Conservation (phyloP, 35 echinoderm and acorn worm genomes). For the Holothuria glaberrima region DNA sequence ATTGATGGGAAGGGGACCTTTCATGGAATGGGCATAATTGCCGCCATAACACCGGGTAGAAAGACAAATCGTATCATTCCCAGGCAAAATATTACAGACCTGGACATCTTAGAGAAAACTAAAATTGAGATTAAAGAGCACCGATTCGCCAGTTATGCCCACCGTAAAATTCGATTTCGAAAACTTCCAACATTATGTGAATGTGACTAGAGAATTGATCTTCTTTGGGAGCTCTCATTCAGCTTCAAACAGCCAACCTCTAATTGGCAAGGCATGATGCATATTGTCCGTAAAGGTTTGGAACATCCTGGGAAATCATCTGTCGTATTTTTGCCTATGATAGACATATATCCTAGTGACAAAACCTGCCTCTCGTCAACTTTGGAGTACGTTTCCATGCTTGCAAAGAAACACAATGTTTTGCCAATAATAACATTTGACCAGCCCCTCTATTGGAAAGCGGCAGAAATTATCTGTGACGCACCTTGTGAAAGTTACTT, state of each 20-base stretch:
- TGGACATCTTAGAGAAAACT: slow-evolving; percentile 48
- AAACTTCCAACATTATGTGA: slow-evolving; percentile 35
- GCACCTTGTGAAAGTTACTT: slow-evolving; percentile 48
- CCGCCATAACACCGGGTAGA: slow-evolving; percentile 55
- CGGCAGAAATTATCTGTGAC: slow-evolving; percentile 55
- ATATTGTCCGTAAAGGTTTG: slow-evolving; percentile 39
- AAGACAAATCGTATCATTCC: slow-evolving; percentile 38
- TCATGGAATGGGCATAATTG: slow-evolving; percentile 79
- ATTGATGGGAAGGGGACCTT: slow-evolving; percentile 81
- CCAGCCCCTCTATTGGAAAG: slow-evolving; percentile 77
- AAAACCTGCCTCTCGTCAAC: slow-evolving; percentile 68
- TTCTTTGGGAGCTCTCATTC: slow-evolving; percentile 66
- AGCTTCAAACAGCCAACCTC: slow-evolving; percentile 16
- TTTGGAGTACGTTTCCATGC: slow-evolving; percentile 60
- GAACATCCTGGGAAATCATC: slow-evolving; percentile 58
- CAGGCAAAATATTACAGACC: slow-evolving; percentile 37
- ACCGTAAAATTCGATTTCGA: slow-evolving; percentile 45
- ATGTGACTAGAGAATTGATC: slow-evolving; percentile 57
- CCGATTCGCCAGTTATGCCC: slow-evolving; percentile 60
- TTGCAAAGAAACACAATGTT: slow-evolving; percentile 26
- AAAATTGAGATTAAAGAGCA: slow-evolving; percentile 31
- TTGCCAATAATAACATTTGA: slow-evolving; percentile 68
- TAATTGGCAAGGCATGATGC: slow-evolving; percentile 64
- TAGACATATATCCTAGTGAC: slow-evolving; percentile 67
- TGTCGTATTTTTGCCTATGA: slow-evolving; percentile 65